phyloP scores from a whole-genome alignment of 2,113 vertebrate genomes.

The Hippoglossus stenolepis region DNA sequence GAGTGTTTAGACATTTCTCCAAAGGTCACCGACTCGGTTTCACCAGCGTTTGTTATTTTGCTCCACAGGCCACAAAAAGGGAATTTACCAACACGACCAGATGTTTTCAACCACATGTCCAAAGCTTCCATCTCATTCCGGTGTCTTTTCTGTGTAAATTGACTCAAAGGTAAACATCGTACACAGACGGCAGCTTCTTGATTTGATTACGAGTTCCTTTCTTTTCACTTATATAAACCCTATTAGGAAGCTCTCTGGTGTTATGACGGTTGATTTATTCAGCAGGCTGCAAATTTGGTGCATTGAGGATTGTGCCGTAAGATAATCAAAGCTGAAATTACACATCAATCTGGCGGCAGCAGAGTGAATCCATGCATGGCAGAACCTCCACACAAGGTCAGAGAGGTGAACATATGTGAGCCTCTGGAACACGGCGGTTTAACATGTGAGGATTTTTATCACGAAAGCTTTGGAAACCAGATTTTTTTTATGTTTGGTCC shows the following conservation, averaged over 20 bases:
- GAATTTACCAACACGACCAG: neutral
- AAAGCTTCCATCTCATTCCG: conserved; percentile 6
- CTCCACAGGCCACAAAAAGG: neutral
- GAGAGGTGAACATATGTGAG: conserved; percentile 21
- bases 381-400: conserved; percentile 45
- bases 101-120: neutral
- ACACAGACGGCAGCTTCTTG: conserved; percentile 10
- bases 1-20: conserved; percentile 2
- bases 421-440: neutral
- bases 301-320: conserved; percentile 34
- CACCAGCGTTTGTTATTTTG: neutral
- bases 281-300: conserved; percentile 12
- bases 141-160: conserved; percentile 23
- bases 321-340: conserved; percentile 62
- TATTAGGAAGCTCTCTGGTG: conserved; percentile 16
- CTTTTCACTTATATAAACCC: conserved; percentile 25
- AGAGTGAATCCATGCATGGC: conserved; percentile 39
- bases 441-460: neutral
- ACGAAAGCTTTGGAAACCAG: too few species aligned
- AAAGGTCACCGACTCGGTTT: conserved; percentile 43
- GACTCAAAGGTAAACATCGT: neutral
- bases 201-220: conserved; percentile 47
- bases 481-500: neutral
- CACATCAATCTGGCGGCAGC: conserved; percentile 35
- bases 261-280: conserved; percentile 43